A percentile compares a stretch with the other conserved stretches of the same genome.
These are phyloP conservation scores for Agrochola circellaris DNA, from an alignment of 2,888 invertebrate genomes.

Conservation along the genomic window DNA sequence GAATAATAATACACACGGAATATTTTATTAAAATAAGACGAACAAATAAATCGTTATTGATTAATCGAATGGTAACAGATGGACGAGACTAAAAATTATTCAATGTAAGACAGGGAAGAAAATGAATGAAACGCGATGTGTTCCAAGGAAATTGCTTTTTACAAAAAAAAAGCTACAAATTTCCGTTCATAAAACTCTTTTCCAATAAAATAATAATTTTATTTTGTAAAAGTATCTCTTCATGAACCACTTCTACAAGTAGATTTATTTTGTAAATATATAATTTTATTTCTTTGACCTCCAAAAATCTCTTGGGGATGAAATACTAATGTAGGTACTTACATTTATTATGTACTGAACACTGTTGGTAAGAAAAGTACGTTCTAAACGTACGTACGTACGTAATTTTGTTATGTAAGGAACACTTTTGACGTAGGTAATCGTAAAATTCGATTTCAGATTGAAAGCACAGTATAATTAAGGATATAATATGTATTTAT, in stretches of 20 bases:
- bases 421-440: not conserved
- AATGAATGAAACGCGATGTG: slow-evolving; percentile 10
- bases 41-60: not conserved
- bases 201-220: too few relatives aligned
- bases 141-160: not conserved
- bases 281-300: not conserved
- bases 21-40: not conserved
- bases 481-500: too few relatives aligned
- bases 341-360: not conserved
- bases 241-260: not conserved
- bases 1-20: not conserved
- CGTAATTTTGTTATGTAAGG: not conserved
- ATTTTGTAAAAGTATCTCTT: not conserved
- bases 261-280: not conserved
- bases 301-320: not conserved
- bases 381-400: not conserved
- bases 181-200: too few relatives aligned
- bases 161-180: too few relatives aligned
- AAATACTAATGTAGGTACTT: not conserved
- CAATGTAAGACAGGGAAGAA: not conserved
- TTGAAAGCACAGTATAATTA: too few relatives aligned
- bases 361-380: not conserved
- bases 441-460: too few relatives aligned
- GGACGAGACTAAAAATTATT: not conserved
- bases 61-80: slow-evolving; percentile 11